Evolutionary conservation across 2,888 invertebrate species (phyloP).

Genomic region (Zygothrica quintamaculata): DNA sequence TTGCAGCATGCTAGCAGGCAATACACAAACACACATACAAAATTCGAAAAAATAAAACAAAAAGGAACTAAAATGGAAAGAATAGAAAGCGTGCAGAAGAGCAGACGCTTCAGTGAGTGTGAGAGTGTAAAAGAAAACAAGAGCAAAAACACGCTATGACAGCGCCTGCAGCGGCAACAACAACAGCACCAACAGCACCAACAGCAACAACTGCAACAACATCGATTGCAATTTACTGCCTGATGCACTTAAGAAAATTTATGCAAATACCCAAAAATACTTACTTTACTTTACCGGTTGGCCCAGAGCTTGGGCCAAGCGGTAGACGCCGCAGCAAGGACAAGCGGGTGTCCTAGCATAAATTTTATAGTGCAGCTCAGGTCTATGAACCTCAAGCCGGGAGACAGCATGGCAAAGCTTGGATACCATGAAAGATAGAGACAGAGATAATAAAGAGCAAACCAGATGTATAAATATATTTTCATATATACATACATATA

Average conservation of each 20-base stretch:
- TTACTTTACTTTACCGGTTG: slow-evolving; percentile 70
- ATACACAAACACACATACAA: slow-evolving; percentile 33
- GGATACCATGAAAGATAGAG: slow-evolving; percentile 5
- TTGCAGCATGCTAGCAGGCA: slow-evolving; percentile 75
- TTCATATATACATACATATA: slow-evolving; percentile 8
- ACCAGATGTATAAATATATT: slow-evolving; percentile 4
- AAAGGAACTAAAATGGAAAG: slow-evolving; percentile 21
- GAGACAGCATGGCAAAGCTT: not conserved
- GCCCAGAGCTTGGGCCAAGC: slow-evolving; percentile 39
- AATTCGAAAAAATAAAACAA: slow-evolving; percentile 12
- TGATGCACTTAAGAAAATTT: slow-evolving; percentile 84
- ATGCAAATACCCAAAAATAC: slow-evolving; percentile 83
- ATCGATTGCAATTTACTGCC: slow-evolving; percentile 82
- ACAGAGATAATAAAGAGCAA: not conserved
- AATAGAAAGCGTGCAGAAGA: slow-evolving; percentile 65
- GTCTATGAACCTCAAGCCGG: slow-evolving; percentile 67
- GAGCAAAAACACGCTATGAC: slow-evolving; percentile 39
- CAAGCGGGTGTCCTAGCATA: slow-evolving; percentile 75
- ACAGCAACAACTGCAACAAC: slow-evolving; percentile 61
- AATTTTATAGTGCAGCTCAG: slow-evolving; percentile 78
- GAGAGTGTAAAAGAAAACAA: slow-evolving; percentile 50
- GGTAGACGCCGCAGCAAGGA: slow-evolving; percentile 73
- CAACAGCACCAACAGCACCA: too few relatives aligned
- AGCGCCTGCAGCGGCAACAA: slow-evolving; percentile 21
- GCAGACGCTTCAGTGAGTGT: slow-evolving; percentile 27